Evolutionary conservation across 2,888 invertebrate species (phyloP).

Genomic region (Halocaridina rubra): DNA sequence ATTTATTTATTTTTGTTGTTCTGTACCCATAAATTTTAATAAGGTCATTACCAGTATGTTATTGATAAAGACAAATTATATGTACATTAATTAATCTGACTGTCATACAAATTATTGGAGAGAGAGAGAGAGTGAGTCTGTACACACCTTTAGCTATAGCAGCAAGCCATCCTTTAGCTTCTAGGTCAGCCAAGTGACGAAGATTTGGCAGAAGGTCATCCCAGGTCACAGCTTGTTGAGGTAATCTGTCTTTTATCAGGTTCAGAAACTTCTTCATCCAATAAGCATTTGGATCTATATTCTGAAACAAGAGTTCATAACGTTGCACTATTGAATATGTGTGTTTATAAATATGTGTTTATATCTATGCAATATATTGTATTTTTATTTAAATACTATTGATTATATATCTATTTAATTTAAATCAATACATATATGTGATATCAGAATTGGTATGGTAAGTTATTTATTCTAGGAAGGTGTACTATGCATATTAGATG

Average conservation of each 20-base stretch:
- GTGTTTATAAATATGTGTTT: no score
- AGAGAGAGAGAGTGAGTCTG: not conserved
- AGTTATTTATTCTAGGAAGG: no score
- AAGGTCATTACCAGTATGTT: no score
- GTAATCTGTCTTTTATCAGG: not conserved
- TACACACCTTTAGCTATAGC: conserved; percentile 10
- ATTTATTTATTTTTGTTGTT: no score
- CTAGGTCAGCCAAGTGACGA: not conserved
- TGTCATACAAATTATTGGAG: no score
- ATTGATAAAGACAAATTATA: no score
- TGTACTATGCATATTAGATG: no score
- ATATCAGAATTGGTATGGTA: no score
- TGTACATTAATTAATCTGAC: no score
- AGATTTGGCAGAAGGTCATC: not conserved
- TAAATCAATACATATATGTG: not conserved
- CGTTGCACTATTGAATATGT: no score
- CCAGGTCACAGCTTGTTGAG: not conserved
- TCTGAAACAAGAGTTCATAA: not conserved
- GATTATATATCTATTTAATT: not conserved
- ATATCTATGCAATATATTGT: no score
- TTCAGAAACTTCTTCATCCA: not conserved
- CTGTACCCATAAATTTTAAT: no score
- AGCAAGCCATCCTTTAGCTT: not conserved
- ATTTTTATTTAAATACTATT: not conserved
- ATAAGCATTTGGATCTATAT: not conserved